Percentiles rank a stretch among this genome's conserved stretches.
Conservation (phyloP, 2,113 vertebrate genomes). For the Anarhynchus alexandrinus region DNA sequence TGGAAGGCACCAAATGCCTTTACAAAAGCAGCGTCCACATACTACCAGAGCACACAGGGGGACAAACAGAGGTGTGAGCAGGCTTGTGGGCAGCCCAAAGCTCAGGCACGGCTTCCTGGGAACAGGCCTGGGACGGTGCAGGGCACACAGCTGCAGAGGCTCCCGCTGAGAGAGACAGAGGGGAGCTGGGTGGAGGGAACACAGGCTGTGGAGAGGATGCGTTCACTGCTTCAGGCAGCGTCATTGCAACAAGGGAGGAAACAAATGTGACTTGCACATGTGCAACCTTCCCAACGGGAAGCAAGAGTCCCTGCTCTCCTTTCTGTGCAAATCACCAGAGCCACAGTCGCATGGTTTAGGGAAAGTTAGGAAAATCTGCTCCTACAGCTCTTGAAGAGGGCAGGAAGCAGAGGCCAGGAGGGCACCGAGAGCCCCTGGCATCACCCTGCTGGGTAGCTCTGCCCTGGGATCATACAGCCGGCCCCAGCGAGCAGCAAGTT, state of each 20-base stretch:
- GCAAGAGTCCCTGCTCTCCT: not conserved
- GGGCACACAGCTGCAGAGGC: not conserved
- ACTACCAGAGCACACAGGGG: not conserved
- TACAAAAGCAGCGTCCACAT: not conserved
- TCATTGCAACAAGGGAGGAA: not conserved
- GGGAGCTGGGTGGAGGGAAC: not conserved
- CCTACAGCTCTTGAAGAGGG: not conserved
- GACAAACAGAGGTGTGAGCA: not conserved
- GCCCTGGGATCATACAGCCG: not conserved
- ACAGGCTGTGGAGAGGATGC: not conserved
- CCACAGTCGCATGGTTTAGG: not conserved
- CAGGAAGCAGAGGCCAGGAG: not conserved
- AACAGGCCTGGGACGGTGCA: not conserved
- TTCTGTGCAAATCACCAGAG: not conserved
- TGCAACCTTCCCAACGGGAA: not conserved
- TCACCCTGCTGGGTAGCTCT: not conserved
- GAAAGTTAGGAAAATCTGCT: not conserved
- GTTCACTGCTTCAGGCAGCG: not conserved
- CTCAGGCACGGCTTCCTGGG: not conserved
- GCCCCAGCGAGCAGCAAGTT: not conserved
- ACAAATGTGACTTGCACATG: not conserved
- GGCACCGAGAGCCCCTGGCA: fast-evolving
- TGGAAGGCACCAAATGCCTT: not conserved
- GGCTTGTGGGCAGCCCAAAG: not conserved
- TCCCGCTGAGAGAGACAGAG: fast-evolving